A percentile compares a stretch with the other conserved stretches of the same genome.
Evolutionary conservation across 2,113 vertebrate species (phyloP).

Genomic region (Pongo pygmaeus): DNA sequence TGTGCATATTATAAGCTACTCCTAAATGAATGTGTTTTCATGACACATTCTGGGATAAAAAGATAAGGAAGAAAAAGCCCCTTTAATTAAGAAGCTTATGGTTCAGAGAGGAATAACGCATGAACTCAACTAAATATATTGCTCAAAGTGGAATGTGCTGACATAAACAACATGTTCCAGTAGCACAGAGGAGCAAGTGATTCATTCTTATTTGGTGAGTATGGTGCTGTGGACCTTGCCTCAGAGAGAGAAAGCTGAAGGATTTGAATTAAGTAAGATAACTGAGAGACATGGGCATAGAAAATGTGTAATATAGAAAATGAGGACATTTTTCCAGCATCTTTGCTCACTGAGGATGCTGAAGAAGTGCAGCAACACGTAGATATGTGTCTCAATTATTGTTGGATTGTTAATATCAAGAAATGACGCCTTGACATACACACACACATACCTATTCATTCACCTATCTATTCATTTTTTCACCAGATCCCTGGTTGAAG

Average conservation of each 20-base stretch:
- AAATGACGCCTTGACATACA: not conserved
- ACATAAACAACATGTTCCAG: constrained; percentile 21
- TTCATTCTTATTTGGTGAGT: not conserved
- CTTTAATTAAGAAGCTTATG: constrained; percentile 12
- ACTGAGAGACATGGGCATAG: not conserved
- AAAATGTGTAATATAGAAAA: not conserved
- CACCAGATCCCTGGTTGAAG: not conserved
- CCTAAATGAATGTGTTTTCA: not conserved
- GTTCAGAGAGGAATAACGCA: not conserved
- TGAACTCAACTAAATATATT: not conserved
- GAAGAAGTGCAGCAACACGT: not conserved
- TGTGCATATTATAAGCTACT: constrained; percentile 15
- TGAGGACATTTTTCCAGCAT: not conserved
- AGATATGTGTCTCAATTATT: not conserved
- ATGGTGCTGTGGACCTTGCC: not conserved
- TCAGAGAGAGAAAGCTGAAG: not conserved
- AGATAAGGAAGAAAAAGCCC: not conserved
- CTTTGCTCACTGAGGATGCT: not conserved
- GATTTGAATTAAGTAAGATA: not conserved
- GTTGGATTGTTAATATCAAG: not conserved
- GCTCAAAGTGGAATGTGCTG: not conserved
- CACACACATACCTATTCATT: not conserved
- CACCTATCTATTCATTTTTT: not conserved
- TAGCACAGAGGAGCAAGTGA: not conserved
- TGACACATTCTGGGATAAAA: not conserved